phyloP scores from a whole-genome alignment of 2,113 vertebrate species.

The Symphodus melops region DNA sequence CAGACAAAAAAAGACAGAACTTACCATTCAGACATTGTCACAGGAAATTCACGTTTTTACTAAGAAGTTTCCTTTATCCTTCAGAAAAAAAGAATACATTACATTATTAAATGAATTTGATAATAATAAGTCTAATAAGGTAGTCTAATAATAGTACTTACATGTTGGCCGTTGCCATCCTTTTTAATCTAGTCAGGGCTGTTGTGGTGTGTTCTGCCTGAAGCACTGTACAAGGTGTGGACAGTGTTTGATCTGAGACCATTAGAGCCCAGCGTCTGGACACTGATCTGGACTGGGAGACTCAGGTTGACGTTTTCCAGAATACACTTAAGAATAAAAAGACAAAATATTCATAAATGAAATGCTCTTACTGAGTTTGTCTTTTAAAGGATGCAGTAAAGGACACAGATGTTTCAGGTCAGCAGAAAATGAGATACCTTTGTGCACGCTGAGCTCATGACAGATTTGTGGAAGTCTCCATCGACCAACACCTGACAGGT shows the following conservation, averaged over 20 bases:
- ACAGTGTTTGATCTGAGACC: slow-evolving; percentile 69
- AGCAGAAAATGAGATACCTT: slow-evolving; percentile 56
- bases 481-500: slow-evolving; percentile 59
- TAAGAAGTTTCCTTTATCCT: slow-evolving; percentile 16
- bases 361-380: background rate
- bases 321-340: slow-evolving; percentile 60
- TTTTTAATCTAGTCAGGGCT: slow-evolving; percentile 2
- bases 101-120: too few species aligned
- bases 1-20: background rate
- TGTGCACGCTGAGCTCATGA: slow-evolving; percentile 71
- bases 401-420: background rate
- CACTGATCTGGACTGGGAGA: slow-evolving; percentile 55
- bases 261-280: slow-evolving; percentile 70
- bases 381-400: background rate
- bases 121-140: too few species aligned
- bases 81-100: background rate
- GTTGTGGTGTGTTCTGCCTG: slow-evolving; percentile 12
- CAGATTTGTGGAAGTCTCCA: slow-evolving; percentile 69
- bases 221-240: slow-evolving; percentile 16
- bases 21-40: slow-evolving; percentile 28
- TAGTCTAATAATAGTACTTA: slow-evolving; percentile 12
- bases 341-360: background rate
- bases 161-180: slow-evolving; percentile 14
- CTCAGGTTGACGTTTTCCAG: slow-evolving; percentile 67
- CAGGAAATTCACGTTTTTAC: slow-evolving; percentile 12